Evolutionary conservation across 2,797 vertebrate genomes (phyloP), one percentile per base, ranked within the genome.

Genomic region (Poeciliopsis gracilis): DNA sequence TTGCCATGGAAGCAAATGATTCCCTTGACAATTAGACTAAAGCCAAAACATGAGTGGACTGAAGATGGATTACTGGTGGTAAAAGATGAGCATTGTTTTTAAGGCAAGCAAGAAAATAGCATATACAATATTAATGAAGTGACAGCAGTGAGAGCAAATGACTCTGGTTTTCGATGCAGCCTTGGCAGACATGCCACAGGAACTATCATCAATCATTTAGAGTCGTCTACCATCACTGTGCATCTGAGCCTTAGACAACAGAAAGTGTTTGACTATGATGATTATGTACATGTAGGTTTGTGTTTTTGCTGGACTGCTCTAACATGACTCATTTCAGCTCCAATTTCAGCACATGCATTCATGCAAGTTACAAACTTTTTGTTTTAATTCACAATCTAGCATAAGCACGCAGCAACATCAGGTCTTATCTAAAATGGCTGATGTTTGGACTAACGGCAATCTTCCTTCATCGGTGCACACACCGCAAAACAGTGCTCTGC

Each of bases 181-280:
- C 80, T 89, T 90, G 77, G 87, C 88, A 91, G 87, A 90, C 85
- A 78, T 77, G 88, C 86, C 80, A 89, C 81, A 84, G 82, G 87
- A 85, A 81, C 81, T 1, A 78, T 90, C 89, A 94, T 95, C 84
- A 94, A 95, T 94, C 89, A 93, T 95, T 94, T 85, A 95, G 78
- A 90, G 86, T 77, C 75, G 75, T 82, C 87, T 47, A 82, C 82
- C 74, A 83, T 77, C 85, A 85, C 86, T 82, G 84, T 84, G 84
- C 82, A 87, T 85, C 84, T 86, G 80, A 86, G 85, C 83, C 79
- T 67, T 43, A 51, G 78, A 78, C 74, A 73, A 82, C 77, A 84
- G 75, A 53, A 90, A 90, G 76, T 72, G 77, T 82, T 72, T 74
- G 72, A 78, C 53, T 78, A 38, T 74, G 33, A 73, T 28, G 73